A percentile compares a stretch with the other conserved stretches of the same genome.
phyloP scores from a whole-genome alignment of 2,888 invertebrate species.

The Desoria tigrina region DNA sequence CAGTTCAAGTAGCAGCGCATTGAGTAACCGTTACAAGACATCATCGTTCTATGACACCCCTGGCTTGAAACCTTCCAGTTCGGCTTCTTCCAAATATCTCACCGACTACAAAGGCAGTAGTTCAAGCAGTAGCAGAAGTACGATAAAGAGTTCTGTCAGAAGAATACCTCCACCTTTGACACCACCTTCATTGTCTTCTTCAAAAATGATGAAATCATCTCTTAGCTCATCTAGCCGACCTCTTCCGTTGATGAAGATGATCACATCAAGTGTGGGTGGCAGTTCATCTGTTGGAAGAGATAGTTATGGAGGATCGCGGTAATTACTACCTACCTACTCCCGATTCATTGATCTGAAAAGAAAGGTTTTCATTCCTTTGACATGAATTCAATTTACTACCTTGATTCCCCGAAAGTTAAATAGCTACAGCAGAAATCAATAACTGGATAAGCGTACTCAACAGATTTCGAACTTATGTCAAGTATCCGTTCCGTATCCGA shows the following conservation, averaged over 20 bases:
- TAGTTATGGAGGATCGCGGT: constrained; percentile 53
- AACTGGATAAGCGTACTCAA: too few species aligned
- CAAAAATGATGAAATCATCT: constrained; percentile 13
- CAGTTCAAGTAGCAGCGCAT: constrained; percentile 23
- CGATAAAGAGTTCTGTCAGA: constrained; percentile 46
- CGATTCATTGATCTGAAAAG: constrained; percentile 36
- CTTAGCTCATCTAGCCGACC: constrained; percentile 33
- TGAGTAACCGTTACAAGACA: constrained; percentile 36
- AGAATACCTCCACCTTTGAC: constrained; percentile 52
- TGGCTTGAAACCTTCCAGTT: constrained; percentile 39
- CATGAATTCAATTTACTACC: constrained; percentile 8
- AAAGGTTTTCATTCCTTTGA: constrained; percentile 17
- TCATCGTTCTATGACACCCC: constrained; percentile 34
- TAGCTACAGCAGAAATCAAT: constrained; percentile 4
- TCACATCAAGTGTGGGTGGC: constrained; percentile 26
- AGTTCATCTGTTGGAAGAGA: constrained; percentile 47
- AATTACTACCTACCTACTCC: constrained; percentile 43
- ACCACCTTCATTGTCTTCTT: constrained; percentile 35
- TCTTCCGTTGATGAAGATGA: constrained; percentile 44
- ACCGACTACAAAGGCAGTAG: constrained; percentile 37
- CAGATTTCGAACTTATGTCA: too few species aligned
- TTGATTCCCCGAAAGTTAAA: constrained; percentile 4
- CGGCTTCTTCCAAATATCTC: constrained; percentile 38
- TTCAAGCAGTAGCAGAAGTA: constrained; percentile 28
- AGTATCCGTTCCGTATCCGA: too few species aligned